Evolutionary conservation across 2,797 vertebrate genomes (phyloP).

Genomic region (Erithacus rubecula): DNA sequence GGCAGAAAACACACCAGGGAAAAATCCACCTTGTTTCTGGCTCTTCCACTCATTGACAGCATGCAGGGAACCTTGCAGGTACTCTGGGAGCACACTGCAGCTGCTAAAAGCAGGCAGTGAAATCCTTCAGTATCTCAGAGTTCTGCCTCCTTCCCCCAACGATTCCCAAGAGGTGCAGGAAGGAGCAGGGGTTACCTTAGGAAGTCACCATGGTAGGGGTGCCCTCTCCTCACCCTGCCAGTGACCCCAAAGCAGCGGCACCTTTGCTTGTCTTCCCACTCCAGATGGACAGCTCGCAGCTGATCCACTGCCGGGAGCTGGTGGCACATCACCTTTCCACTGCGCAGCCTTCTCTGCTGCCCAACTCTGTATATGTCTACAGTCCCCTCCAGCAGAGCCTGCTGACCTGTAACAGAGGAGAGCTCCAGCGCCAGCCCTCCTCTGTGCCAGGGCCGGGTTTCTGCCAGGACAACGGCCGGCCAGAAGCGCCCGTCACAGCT

Average conservation of each 20-base stretch:
- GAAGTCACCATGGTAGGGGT: rapidly evolving
- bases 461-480: conserved; percentile 75
- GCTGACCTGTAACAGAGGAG: conserved; percentile 78
- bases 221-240: rapidly evolving
- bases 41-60: rapidly evolving
- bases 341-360: conserved; percentile 85
- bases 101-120: neutral
- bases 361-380: conserved; percentile 97
- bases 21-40: rapidly evolving
- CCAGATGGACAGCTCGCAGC: conserved; percentile 90
- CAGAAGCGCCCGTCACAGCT: conserved; percentile 75
- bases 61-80: rapidly evolving
- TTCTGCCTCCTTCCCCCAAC: rapidly evolving
- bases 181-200: neutral
- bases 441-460: conserved; percentile 76
- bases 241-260: rapidly evolving
- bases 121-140: rapidly evolving
- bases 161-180: rapidly evolving
- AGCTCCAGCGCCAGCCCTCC: conserved; percentile 73
- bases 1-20: neutral
- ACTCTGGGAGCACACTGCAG: too few relatives aligned
- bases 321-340: conserved; percentile 89
- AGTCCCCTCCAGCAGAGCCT: conserved; percentile 83
- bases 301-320: conserved; percentile 92
- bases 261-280: neutral